Percentiles rank a stretch among this genome's conserved stretches.
Evolutionary conservation across 2,888 invertebrate genomes (phyloP).

Genomic region (Rhagonycha lutea): DNA sequence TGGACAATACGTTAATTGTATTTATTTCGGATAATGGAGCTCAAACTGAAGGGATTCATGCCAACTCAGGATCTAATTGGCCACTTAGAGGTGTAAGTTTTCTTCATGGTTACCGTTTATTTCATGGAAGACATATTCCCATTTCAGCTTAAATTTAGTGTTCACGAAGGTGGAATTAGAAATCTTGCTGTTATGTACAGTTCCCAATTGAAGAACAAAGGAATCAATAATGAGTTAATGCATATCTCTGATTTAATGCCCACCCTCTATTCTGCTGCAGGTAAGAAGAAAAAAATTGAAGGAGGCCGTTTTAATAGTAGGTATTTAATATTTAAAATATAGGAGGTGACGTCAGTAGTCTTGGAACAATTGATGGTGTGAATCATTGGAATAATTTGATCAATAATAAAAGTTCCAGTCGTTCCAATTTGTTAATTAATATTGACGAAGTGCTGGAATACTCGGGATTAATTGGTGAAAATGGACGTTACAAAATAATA

Average conservation of each 20-base stretch:
- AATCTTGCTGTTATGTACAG: slow-evolving; percentile 77
- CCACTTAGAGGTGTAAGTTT: slow-evolving; percentile 73
- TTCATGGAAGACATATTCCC: not conserved
- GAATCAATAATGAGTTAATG: slow-evolving; percentile 65
- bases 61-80: slow-evolving; percentile 78
- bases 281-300: not conserved
- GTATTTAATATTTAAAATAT: not conserved
- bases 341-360: slow-evolving; percentile 51
- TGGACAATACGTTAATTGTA: slow-evolving; percentile 80
- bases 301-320: rapidly evolving
- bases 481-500: slow-evolving; percentile 47
- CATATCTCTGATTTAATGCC: slow-evolving; percentile 86
- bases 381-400: slow-evolving; percentile 49
- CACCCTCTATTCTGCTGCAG: slow-evolving; percentile 56
- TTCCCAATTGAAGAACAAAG: slow-evolving; percentile 57
- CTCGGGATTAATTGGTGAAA: slow-evolving; percentile 48
- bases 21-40: slow-evolving; percentile 91
- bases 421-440: slow-evolving; percentile 44
- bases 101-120: not conserved
- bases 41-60: slow-evolving; percentile 70
- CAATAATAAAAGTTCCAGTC: slow-evolving; percentile 24
- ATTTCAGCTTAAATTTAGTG: slow-evolving; percentile 66
- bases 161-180: slow-evolving; percentile 84
- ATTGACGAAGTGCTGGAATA: slow-evolving; percentile 48
- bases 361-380: slow-evolving; percentile 49